Evolutionary conservation across 2,113 vertebrate species (phyloP).

Genomic region (Apistogramma diplotaenia): DNA sequence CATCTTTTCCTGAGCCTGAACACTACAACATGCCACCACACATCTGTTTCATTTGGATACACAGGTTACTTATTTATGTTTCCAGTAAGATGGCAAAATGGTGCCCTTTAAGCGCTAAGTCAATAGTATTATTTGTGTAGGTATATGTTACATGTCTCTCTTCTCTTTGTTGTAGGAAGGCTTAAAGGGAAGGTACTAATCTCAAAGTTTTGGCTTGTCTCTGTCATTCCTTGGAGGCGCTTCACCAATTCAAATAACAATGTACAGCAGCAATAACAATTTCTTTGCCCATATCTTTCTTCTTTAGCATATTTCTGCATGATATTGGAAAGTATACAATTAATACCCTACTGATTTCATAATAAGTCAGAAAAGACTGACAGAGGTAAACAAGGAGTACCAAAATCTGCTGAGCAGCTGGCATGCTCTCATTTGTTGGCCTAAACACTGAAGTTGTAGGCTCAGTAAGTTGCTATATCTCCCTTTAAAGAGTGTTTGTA

Average conservation of each 20-base stretch:
- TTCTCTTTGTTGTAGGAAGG: not conserved
- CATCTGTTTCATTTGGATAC: not conserved
- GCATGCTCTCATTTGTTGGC: conserved; percentile 48
- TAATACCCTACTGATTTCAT: conserved; percentile 9
- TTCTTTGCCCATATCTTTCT: not conserved
- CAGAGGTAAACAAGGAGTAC: conserved; percentile 14
- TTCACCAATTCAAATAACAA: not conserved
- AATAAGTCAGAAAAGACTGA: conserved; percentile 8
- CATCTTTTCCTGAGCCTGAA: not conserved
- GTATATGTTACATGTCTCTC: not conserved
- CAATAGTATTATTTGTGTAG: not conserved
- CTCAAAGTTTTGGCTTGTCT: not conserved
- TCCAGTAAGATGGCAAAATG: not conserved
- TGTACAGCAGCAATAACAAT: not conserved
- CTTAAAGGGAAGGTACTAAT: not conserved
- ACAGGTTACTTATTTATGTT: not conserved
- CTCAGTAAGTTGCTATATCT: conserved; percentile 50
- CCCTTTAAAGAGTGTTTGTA: conserved; percentile 61
- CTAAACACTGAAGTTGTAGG: conserved; percentile 35
- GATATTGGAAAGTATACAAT: conserved; percentile 9
- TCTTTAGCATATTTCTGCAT: not conserved
- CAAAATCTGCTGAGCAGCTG: conserved; percentile 58
- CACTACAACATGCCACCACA: not conserved
- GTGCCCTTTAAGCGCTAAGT: not conserved
- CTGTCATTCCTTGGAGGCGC: not conserved